Percentiles rank a stretch among this genome's conserved stretches.
Evolutionary conservation across 2,888 invertebrate genomes (phyloP).

Genomic region (Pollenia amentaria): DNA sequence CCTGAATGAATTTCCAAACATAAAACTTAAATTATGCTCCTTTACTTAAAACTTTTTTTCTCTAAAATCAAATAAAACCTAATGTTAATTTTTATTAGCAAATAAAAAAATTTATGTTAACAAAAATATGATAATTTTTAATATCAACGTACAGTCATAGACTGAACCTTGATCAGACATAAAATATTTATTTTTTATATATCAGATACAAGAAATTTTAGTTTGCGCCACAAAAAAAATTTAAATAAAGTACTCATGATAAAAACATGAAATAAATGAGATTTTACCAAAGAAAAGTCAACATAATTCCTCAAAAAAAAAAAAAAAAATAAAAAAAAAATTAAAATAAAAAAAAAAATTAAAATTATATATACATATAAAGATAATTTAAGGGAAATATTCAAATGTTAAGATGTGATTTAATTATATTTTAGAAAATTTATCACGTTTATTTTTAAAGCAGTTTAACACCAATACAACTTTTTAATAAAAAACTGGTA

Average conservation of each 20-base stretch:
- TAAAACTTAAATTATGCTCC: not conserved
- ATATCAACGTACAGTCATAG: not conserved
- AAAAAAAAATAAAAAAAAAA: no score
- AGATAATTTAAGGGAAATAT: no score
- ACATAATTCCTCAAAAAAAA: no score
- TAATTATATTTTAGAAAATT: not conserved
- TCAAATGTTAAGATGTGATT: no score
- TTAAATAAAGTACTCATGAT: not conserved
- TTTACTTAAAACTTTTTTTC: not conserved
- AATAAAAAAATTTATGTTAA: no score
- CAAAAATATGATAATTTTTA: no score
- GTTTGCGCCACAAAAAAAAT: not conserved
- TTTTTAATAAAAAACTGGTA: not conserved
- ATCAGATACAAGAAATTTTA: not conserved
- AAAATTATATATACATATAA: no score
- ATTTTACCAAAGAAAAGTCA: no score
- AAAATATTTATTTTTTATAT: not conserved
- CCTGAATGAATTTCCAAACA: not conserved
- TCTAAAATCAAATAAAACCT: not conserved
- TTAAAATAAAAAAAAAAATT: no score
- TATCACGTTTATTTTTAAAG: slow-evolving; percentile 7
- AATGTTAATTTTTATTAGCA: not conserved
- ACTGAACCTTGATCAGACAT: slow-evolving; percentile 6
- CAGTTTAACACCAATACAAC: not conserved
- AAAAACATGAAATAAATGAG: no score